phyloP scores from a whole-genome alignment of 1,140 invertebrate genomes.

The Drosophila pectinifera region DNA sequence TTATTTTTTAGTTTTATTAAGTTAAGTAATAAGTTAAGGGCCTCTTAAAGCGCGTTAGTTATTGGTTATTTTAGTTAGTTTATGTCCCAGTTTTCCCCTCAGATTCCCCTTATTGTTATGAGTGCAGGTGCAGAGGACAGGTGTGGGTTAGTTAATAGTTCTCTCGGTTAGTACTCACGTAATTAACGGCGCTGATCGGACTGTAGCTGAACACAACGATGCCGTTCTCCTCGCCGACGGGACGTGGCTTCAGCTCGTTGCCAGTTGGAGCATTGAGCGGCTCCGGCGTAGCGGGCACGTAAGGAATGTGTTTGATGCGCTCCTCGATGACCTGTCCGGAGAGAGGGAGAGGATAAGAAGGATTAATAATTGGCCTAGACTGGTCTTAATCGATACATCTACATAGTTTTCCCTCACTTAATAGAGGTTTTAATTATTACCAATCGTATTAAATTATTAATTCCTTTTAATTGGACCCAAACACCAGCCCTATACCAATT shows the following conservation, averaged over 20 bases:
- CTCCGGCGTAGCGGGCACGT: conserved; percentile 90
- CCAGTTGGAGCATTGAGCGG: conserved; percentile 92
- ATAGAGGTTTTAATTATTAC: neutral
- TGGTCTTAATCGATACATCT: too few species aligned
- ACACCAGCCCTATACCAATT: too few species aligned
- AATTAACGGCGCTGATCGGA: conserved; percentile 93
- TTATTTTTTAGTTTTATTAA: neutral
- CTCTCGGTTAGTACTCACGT: conserved; percentile 88
- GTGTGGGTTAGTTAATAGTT: neutral
- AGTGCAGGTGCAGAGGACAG: conserved; percentile 32
- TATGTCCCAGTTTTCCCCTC: neutral
- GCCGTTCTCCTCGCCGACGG: conserved; percentile 93
- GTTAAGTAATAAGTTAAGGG: too few species aligned
- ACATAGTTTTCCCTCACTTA: neutral
- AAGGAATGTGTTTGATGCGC: conserved; percentile 91
- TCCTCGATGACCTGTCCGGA: conserved; percentile 91
- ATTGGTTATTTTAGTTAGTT: neutral
- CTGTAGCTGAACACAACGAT: conserved; percentile 94
- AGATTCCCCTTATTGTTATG: neutral
- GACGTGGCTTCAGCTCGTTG: conserved; percentile 92
- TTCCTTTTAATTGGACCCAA: neutral
- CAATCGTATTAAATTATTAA: neutral
- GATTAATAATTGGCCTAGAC: neutral
- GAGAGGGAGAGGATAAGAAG: neutral
- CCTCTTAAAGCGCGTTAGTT: neutral